Conservation (phyloP, 1,140 invertebrate genomes). For the Leucophenga varia region DNA sequence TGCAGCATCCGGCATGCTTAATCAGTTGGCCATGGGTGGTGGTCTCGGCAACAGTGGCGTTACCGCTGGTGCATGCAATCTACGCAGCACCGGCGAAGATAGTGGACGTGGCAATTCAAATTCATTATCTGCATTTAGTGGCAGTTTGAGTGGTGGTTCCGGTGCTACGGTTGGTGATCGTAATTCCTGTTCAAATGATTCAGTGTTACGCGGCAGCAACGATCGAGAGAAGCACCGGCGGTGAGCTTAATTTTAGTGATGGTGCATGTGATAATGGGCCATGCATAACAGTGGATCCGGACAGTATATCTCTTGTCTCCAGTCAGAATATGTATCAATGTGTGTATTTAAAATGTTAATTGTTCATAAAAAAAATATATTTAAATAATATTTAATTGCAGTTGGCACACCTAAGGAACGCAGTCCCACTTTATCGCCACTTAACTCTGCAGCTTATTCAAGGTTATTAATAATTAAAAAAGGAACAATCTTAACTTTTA, state of each 20-base stretch:
- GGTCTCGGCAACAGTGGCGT: constrained; percentile 60
- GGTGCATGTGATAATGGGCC: constrained; percentile 54
- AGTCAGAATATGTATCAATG: constrained; percentile 77
- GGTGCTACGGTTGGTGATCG: constrained; percentile 64
- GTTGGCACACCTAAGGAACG: constrained; percentile 80
- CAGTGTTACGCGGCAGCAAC: constrained; percentile 75
- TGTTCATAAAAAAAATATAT: neutral
- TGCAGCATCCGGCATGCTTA: constrained; percentile 47
- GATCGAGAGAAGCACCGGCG: constrained; percentile 75
- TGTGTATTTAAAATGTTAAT: constrained; percentile 59
- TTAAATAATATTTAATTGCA: constrained; percentile 45
- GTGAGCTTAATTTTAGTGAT: constrained; percentile 54
- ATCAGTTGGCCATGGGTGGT: constrained; percentile 56
- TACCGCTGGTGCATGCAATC: constrained; percentile 51
- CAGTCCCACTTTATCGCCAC: constrained; percentile 76
- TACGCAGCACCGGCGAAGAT: constrained; percentile 65
- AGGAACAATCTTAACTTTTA: neutral
- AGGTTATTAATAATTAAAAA: constrained; percentile 59
- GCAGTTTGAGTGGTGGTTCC: constrained; percentile 59
- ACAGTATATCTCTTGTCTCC: constrained; percentile 53
- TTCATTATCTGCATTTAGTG: constrained; percentile 54
- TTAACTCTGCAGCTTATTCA: constrained; percentile 74
- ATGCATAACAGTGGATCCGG: constrained; percentile 53
- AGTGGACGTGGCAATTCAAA: constrained; percentile 59
- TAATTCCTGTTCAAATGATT: constrained; percentile 85